A percentile compares a stretch with the other conserved stretches of the same genome.
These are phyloP conservation scores for Ectemnius lituratus DNA, from an alignment of 2,888 invertebrate genomes.

Conservation along the genomic window DNA sequence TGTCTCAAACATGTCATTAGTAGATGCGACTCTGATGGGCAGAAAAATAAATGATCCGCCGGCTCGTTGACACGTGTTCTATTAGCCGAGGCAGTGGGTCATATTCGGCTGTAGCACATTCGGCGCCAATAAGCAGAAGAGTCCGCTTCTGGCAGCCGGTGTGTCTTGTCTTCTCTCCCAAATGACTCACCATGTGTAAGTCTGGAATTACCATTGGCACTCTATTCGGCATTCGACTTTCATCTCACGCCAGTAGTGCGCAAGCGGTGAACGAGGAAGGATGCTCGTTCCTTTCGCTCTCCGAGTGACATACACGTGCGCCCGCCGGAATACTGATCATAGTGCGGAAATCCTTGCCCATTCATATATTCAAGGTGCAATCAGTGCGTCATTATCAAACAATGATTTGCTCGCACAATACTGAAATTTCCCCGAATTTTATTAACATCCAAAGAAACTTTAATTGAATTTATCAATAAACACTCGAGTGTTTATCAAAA, in stretches of 20 bases:
- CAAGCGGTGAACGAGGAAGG: constrained; percentile 12
- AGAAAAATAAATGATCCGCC: constrained; percentile 2
- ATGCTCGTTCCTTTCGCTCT: constrained; percentile 4
- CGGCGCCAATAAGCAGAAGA: neutral
- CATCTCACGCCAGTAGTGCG: neutral
- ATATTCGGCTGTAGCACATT: neutral
- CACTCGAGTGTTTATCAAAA: no score
- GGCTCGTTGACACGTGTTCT: neutral
- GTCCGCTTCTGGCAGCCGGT: neutral
- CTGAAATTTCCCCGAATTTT: no score
- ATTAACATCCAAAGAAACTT: no score
- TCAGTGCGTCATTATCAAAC: no score
- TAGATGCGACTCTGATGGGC: neutral
- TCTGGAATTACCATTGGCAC: constrained; percentile 44
- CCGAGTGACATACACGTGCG: constrained; percentile 12
- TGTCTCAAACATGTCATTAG: no score
- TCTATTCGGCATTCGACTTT: constrained; percentile 33
- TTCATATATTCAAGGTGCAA: no score
- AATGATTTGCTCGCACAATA: no score
- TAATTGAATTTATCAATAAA: no score
- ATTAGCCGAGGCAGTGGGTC: neutral
- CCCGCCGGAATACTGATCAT: neutral
- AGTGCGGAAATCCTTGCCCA: neutral
- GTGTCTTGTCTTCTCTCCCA: constrained; percentile 31
- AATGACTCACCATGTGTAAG: constrained; percentile 46